Percentiles rank a stretch among this genome's conserved stretches.
Conservation (phyloP, 2,888 invertebrate species). For the Ischnus inquisitorius region DNA sequence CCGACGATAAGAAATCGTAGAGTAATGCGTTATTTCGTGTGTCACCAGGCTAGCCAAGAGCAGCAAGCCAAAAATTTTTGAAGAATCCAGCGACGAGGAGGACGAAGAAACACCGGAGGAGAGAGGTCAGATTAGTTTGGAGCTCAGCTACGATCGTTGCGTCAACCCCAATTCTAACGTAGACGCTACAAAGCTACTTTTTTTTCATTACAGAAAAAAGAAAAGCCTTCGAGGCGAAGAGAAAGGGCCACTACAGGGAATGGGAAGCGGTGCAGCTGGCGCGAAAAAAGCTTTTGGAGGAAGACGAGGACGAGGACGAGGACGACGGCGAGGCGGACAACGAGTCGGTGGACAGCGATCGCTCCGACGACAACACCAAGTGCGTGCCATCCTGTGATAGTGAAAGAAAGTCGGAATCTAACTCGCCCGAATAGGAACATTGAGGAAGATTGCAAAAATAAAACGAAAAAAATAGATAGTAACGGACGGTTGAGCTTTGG, state of each 20-base stretch:
- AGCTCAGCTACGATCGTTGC: neutral
- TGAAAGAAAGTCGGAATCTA: conserved; percentile 77
- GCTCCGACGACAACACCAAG: conserved; percentile 78
- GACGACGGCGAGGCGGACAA: conserved; percentile 72
- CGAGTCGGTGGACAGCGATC: conserved; percentile 70
- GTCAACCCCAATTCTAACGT: neutral
- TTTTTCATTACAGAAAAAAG: conserved; percentile 87
- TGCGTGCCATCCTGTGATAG: conserved; percentile 84
- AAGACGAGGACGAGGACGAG: conserved; percentile 92
- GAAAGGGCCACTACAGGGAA: conserved; percentile 99
- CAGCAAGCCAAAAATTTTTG: conserved; percentile 86
- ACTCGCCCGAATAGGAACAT: conserved; percentile 66
- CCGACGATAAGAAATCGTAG: neutral
- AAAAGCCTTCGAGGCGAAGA: conserved; percentile 95
- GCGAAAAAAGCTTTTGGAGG: conserved; percentile 95
- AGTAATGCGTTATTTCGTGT: neutral
- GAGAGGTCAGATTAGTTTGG: conserved; percentile 79
- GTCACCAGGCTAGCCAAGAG: conserved; percentile 83
- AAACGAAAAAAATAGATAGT: conserved; percentile 10
- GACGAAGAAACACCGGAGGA: conserved; percentile 86
- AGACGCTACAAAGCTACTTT: neutral
- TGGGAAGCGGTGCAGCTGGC: conserved; percentile 97
- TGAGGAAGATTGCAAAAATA: neutral
- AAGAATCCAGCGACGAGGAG: conserved; percentile 83
- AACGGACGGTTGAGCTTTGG: conserved; percentile 35